These are phyloP conservation scores for Dicranocentrus wangi DNA, from an alignment of 2,888 invertebrate species.

Conservation along the genomic window DNA sequence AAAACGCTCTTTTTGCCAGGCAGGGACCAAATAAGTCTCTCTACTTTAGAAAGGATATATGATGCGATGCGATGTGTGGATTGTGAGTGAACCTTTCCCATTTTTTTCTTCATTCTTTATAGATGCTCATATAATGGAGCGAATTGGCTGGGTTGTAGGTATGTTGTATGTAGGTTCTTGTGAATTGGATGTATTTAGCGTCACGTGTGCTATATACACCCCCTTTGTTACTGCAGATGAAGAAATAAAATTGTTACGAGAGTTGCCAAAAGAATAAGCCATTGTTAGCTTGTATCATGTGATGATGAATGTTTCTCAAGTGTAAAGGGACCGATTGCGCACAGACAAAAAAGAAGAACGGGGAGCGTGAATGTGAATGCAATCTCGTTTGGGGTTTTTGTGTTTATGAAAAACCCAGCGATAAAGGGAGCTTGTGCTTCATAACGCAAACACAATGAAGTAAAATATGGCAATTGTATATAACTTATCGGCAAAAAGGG, in stretches of 20 bases:
- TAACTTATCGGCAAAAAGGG: too few species aligned
- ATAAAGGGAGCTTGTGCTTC: too few species aligned
- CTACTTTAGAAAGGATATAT: not conserved
- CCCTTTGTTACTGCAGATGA: constrained; percentile 2
- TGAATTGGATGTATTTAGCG: not conserved
- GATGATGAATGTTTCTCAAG: constrained; percentile 32
- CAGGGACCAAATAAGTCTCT: too few species aligned
- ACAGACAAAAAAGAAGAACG: not conserved
- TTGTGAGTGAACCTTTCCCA: not conserved
- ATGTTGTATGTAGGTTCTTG: not conserved
- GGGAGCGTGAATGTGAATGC: not conserved
- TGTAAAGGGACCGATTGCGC: constrained; percentile 20
- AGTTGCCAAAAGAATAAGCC: not conserved
- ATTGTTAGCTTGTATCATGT: constrained; percentile 13
- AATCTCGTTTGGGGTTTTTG: not conserved
- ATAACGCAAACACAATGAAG: too few species aligned
- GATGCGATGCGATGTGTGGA: not conserved
- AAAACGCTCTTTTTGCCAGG: not conserved
- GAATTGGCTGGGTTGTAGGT: not conserved
- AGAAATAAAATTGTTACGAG: constrained; percentile 5
- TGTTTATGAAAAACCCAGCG: too few species aligned
- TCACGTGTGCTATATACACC: constrained; percentile 3
- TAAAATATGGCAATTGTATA: too few species aligned
- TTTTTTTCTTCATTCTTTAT: not conserved
- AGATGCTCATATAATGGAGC: not conserved